These are phyloP conservation scores for Parus major DNA, from an alignment of 2,113 vertebrate species.

Conservation along the genomic window DNA sequence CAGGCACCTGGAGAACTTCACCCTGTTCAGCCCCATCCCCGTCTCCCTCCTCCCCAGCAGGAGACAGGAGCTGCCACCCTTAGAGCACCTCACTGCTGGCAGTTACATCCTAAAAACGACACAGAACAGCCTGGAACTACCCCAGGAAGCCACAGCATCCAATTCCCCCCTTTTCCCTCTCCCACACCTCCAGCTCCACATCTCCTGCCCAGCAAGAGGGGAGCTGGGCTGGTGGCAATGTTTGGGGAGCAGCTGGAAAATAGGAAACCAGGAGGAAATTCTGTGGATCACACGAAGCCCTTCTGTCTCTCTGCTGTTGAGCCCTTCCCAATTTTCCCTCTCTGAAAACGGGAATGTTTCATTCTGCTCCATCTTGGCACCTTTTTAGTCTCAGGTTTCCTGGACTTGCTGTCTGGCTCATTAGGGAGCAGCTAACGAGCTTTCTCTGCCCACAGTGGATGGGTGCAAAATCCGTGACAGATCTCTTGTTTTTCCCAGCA, in stretches of 20 bases:
- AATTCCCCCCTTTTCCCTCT: neutral
- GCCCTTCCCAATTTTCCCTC: neutral
- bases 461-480: neutral
- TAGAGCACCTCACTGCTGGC: neutral
- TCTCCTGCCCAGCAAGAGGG: neutral
- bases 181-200: neutral
- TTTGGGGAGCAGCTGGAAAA: neutral
- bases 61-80: neutral
- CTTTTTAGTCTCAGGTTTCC: slow-evolving; percentile 1
- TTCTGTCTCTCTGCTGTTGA: neutral
- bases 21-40: fast-evolving
- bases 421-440: slow-evolving; percentile 43
- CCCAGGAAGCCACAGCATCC: neutral
- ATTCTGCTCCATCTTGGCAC: neutral
- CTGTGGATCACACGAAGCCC: neutral
- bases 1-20: neutral
- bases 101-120: neutral
- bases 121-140: neutral
- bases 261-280: neutral
- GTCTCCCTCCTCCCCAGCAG: neutral
- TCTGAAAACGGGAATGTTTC: neutral
- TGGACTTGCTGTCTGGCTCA: neutral
- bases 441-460: neutral
- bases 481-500: neutral
- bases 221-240: neutral